A percentile compares a stretch with the other conserved stretches of the same genome.
These are phyloP conservation scores for Tapera naevia DNA, from an alignment of 2,797 vertebrate species.

Conservation along the genomic window DNA sequence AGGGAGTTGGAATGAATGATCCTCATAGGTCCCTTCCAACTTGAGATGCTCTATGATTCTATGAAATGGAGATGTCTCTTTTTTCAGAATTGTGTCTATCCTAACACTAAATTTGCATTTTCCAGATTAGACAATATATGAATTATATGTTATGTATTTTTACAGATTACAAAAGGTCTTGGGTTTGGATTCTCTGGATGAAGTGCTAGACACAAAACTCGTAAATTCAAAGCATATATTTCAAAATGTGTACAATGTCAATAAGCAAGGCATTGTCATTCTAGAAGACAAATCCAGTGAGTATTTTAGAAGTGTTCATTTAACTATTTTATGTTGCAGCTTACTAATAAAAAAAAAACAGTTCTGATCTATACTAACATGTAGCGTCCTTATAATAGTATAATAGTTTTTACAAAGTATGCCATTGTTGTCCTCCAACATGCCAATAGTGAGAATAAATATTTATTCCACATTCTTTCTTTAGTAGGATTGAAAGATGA, in stretches of 20 bases:
- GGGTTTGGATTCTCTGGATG: conserved; percentile 88
- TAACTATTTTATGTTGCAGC: neutral
- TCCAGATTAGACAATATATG: neutral
- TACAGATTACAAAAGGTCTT: conserved; percentile 86
- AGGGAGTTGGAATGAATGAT: neutral
- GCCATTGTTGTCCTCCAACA: neutral
- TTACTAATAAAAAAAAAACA: neutral
- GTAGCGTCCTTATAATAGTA: neutral
- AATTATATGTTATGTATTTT: neutral
- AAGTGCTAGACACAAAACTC: conserved; percentile 82
- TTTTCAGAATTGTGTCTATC: neutral
- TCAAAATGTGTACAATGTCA: conserved; percentile 89
- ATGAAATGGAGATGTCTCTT: neutral
- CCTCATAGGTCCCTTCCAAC: neutral
- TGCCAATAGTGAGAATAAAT: neutral
- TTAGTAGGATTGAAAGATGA: neutral
- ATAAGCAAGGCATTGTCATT: conserved; percentile 89
- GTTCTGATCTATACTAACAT: neutral
- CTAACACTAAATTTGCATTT: neutral
- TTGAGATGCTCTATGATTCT: neutral
- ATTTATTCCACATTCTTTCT: neutral
- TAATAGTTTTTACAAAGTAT: neutral
- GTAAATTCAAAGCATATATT: conserved; percentile 88
- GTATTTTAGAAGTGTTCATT: conserved; percentile 6
- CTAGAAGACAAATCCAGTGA: conserved; percentile 91